Conservation (phyloP, 2,797 vertebrate genomes). For the Sphenopsis melanotis region DNA sequence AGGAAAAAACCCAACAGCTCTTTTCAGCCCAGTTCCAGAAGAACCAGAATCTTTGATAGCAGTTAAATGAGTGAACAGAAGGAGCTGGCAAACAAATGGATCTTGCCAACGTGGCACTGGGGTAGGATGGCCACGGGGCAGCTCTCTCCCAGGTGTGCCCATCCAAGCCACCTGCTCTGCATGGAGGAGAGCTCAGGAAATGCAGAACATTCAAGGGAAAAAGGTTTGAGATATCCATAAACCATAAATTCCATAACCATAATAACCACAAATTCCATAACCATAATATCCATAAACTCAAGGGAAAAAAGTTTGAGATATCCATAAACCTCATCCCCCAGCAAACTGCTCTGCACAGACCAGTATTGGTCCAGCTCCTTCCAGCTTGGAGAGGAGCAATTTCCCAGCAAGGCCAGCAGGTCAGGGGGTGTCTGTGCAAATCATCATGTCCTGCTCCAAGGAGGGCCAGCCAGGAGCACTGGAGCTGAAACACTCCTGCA, state of each 20-base stretch:
- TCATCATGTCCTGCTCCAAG: neutral
- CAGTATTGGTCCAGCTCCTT: neutral
- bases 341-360: neutral
- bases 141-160: neutral
- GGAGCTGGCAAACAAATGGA: neutral
- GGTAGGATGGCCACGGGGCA: neutral
- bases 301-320: neutral
- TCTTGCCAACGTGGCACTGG: neutral
- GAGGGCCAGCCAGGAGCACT: neutral
- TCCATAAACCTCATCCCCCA: neutral
- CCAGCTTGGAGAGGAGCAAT: neutral
- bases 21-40: neutral
- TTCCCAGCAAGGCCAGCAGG: neutral
- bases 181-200: neutral
- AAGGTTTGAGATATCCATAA: neutral
- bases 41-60: neutral
- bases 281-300: neutral
- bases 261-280: too few species aligned
- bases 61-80: neutral
- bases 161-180: neutral
- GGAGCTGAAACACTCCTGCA: slow-evolving; percentile 10
- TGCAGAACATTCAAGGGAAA: neutral
- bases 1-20: neutral
- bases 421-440: neutral
- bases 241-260: too few species aligned